Percentiles rank a stretch among this genome's conserved stretches.
phyloP scores from a whole-genome alignment of 1,140 invertebrate genomes.

The Octopus sinensis region DNA sequence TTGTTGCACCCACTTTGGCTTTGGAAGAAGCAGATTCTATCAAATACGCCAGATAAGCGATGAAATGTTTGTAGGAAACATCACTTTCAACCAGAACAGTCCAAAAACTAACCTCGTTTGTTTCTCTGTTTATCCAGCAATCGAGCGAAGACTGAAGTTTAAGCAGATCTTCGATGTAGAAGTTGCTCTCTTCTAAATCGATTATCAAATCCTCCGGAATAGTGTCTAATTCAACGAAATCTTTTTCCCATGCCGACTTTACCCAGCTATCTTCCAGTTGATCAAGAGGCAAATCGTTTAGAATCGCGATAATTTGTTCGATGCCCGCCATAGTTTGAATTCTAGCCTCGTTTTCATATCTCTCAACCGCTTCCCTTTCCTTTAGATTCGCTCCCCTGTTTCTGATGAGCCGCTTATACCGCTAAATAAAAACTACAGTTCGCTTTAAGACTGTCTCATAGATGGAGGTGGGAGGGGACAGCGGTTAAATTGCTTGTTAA shows the following conservation, averaged over 20 bases:
- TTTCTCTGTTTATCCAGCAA: background rate
- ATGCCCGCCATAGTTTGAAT: slow-evolving; percentile 9
- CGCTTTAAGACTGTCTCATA: too few species aligned
- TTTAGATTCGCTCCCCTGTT: too few species aligned
- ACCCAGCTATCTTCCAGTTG: slow-evolving; percentile 54
- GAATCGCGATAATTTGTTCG: background rate
- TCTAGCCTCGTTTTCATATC: background rate
- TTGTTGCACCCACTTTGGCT: slow-evolving; percentile 37
- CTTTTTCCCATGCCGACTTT: slow-evolving; percentile 57
- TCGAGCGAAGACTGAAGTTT: background rate
- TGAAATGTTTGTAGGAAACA: slow-evolving; percentile 58
- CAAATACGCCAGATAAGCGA: slow-evolving; percentile 61
- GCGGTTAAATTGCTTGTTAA: too few species aligned
- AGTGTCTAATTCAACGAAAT: slow-evolving; percentile 59
- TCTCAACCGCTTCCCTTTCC: background rate
- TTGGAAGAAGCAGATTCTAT: slow-evolving; percentile 53
- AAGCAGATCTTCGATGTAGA: slow-evolving; percentile 18
- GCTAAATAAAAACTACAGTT: too few species aligned
- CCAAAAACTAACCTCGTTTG: slow-evolving; percentile 57
- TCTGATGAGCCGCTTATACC: too few species aligned
- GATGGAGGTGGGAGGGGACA: too few species aligned
- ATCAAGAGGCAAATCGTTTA: background rate
- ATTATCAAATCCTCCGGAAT: slow-evolving; percentile 57
- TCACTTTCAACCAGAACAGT: slow-evolving; percentile 59
- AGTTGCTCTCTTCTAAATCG: slow-evolving; percentile 54